Base-by-base conservation (phyloP, 92 coral and sea anemone species). In the Umimayanthus chanpuru region DNA sequence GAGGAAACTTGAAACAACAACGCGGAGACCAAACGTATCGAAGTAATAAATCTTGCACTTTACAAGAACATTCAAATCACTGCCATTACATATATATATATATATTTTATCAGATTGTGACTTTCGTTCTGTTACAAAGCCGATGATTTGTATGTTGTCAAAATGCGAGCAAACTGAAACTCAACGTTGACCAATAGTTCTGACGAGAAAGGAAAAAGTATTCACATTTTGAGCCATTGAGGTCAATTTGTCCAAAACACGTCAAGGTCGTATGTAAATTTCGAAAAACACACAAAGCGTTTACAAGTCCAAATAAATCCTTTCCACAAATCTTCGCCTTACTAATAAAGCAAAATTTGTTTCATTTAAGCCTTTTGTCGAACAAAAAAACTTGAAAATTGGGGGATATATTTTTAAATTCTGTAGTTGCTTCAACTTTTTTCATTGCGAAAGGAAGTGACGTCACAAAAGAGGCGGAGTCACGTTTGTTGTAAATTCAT, bases 381-480 rank as follows among this genome's bases (percentile, higher is more conserved):
- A 71, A 26, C 36, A 32, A 29, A 83, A 2, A 83, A 47, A 26
- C 61, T 5, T 40, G 4, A 55, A 47, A 49, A 30, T 28, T 16
- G 16, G 66, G 8, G 78, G 65, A 70, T 16, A 68, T 4, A 20
- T 15, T 83, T 43, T 6, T 9, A 26, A 29, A 83, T 43, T 14
- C 66, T 28, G 40, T 32, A 2, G 40, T 72, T 43, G 65, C 30
- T 41, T 70, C 43, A 83, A 70, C 55, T 28, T 70, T 65, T 70
- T 70, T 83, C 67, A 71, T 50, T 49, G 77, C 92, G 86, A 77
- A 38, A 87, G 98, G 98, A 93, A 88, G 93, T 95, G 90, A 93
- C 94, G 98, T 95, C 96, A 92, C 91, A 26, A 32, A n/a, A 38
- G 9, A 82, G 96, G 96, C 88, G 93, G 94, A 55, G 91, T 87